Percentiles rank a stretch among this genome's conserved stretches.
phyloP scores from a whole-genome alignment of 2,797 vertebrate genomes.

The Erpetoichthys calabaricus region DNA sequence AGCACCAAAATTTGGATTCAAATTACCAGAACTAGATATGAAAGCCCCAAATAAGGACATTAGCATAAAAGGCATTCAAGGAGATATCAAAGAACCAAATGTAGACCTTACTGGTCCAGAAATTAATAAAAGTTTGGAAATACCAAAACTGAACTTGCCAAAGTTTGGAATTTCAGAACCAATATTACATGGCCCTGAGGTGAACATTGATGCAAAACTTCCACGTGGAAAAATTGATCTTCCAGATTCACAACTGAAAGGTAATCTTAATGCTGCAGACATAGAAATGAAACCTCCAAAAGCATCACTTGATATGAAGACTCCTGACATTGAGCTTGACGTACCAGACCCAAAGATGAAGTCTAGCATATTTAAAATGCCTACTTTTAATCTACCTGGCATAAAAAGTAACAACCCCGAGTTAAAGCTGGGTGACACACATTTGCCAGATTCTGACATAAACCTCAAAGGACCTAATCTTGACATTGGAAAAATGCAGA shows the following conservation, averaged over 20 bases:
- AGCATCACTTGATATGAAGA: too few species aligned
- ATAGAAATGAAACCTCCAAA: too few species aligned
- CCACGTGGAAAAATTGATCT: conserved; percentile 9
- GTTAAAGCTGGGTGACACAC: too few species aligned
- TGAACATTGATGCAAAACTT: conserved; percentile 6
- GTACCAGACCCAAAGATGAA: too few species aligned
- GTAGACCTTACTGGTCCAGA: conserved; percentile 10
- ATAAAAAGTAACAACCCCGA: too few species aligned
- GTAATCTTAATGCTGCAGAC: neutral
- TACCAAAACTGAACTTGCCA: conserved; percentile 44
- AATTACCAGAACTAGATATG: conserved; percentile 13
- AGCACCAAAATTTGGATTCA: conserved; percentile 16
- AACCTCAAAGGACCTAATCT: conserved; percentile 6
- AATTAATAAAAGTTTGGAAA: conserved; percentile 26
- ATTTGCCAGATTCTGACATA: too few species aligned
- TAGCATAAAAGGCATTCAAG: conserved; percentile 19
- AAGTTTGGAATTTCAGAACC: conserved; percentile 31
- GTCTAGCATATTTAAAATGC: too few species aligned
- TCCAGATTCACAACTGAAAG: conserved; percentile 8
- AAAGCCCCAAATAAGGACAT: conserved; percentile 12
- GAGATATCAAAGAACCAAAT: conserved; percentile 19
- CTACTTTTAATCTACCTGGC: too few species aligned
- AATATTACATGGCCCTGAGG: conserved; percentile 21
- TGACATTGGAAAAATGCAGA: conserved; percentile 16
- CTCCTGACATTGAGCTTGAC: too few species aligned